Evolutionary conservation across 1,140 invertebrate genomes (phyloP), one percentile per base, ranked within the genome.

Genomic region (Nebria ingens): DNA sequence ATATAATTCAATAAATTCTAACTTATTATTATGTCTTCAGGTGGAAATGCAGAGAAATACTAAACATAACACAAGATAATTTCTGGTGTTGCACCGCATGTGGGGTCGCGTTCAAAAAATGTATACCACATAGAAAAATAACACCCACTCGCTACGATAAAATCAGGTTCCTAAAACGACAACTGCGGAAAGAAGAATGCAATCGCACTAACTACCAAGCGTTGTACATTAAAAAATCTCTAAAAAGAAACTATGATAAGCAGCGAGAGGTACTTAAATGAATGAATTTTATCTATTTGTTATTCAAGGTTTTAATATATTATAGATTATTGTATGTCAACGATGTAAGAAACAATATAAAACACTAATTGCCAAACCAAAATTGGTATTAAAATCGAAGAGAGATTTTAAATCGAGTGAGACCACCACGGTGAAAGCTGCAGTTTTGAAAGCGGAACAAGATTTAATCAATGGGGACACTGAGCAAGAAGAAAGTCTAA

Each of bases 271-370:
- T 34, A 34, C 6, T n/a, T n/a, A n/a, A n/a, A n/a, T n/a, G n/a
- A n/a, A n/a, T n/a, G n/a, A n/a, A n/a, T n/a, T n/a, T n/a, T n/a
- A n/a, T n/a, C n/a, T n/a, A n/a, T n/a, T n/a, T n/a, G n/a, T n/a
- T n/a, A n/a, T n/a, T n/a, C n/a, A n/a, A n/a, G n/a, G n/a, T n/a
- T n/a, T n/a, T n/a, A n/a, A n/a, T n/a, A n/a, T n/a, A n/a, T 60
- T 61, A 19, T 54, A 67, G 63, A 53, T 59, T 6, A 21, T 54
- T 22, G 59, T 15, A 19, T 65, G 63, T 57, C 54, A 40, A 21
- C 54, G 61, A 49, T 66, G 63, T 56, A 55, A 62, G 38, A 58
- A 65, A 42, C 22, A 56, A 51, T 34, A 29, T 19, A 29, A 15
- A 34, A n/a, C n/a, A 9, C 25, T 9, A 34, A n/a, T n/a, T n/a